Evolutionary conservation across 2,113 vertebrate genomes (phyloP).

Genomic region (Proteles cristata): DNA sequence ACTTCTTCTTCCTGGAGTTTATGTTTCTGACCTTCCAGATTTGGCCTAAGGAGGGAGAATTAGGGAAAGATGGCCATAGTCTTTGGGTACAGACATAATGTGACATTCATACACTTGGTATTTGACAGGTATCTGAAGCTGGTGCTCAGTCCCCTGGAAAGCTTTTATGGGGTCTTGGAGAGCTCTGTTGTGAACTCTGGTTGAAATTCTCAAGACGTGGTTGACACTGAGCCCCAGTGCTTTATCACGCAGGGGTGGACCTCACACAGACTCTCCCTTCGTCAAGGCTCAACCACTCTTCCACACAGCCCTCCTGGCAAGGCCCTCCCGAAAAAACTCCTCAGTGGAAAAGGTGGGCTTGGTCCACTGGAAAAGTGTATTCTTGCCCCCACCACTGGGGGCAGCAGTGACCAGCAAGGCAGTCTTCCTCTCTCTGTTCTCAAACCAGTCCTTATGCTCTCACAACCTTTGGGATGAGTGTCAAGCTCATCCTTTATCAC

Average conservation of each 20-base stretch:
- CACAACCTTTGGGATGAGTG: neutral
- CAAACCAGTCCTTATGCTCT: neutral
- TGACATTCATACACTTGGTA: neutral
- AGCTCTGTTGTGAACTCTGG: neutral
- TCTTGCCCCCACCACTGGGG: neutral
- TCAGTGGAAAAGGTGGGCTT: neutral
- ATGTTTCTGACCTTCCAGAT: neutral
- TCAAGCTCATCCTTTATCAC: neutral
- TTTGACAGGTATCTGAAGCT: neutral
- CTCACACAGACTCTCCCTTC: neutral
- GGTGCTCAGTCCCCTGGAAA: neutral
- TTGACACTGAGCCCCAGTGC: neutral
- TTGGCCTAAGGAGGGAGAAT: neutral
- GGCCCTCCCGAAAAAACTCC: neutral
- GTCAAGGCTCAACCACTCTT: neutral
- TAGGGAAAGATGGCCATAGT: neutral
- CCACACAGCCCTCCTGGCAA: neutral
- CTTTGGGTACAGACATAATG: neutral
- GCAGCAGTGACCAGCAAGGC: neutral
- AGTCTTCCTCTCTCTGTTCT: neutral
- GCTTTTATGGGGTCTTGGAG: neutral
- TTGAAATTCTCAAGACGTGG: neutral
- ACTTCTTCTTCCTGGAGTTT: neutral
- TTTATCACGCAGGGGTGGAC: neutral
- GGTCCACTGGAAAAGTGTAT: neutral